Evolutionary conservation across 1,140 invertebrate species (phyloP), one percentile per base, ranked within the genome.

Genomic region (Radopholus similis): DNA sequence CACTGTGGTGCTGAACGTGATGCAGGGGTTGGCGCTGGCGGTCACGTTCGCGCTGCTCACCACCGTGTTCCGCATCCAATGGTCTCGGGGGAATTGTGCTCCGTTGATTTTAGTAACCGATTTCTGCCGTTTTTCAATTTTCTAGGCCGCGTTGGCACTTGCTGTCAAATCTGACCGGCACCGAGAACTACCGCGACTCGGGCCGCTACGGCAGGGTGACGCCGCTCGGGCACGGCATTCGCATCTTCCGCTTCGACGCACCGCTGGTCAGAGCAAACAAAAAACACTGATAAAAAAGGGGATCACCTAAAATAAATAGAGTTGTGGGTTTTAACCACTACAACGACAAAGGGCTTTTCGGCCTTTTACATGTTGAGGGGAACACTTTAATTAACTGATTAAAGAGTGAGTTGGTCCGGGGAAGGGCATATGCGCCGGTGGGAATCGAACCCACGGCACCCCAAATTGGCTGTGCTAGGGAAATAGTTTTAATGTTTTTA

Each of bases 51-150:
- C 76, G 28, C 62, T 77, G 1, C 28, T 77, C 21, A 80, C 76
- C 8, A 77, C 75, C 8, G 66, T 77, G 8, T 80, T 77, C 60
- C 53, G 76, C 26, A 77, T 77, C 55, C 76, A 77, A 68, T 77
- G 76, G 73, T n/a, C 74, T 69, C 18, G 6, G 26, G 69, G 11
- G 9, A 49, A 55, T 38, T 64, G 4, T 8, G 18, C 55, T 26
- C 18, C 32, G 37, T 70, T 26, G 11, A 59, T 73, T 73, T 23
- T 62, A 64, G 30, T 35, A 56, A 5, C 38, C 18, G 8, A 21
- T 18, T 4, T 26, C 28, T 54, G 66, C 70, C 23, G 70, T 59
- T 74, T n/a, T n/a, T n/a, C n/a, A n/a, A n/a, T n/a, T n/a, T n/a
- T n/a, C n/a, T n/a, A n/a, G n/a, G n/a, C 74, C 74, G n/a, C 28